Evolutionary conservation across 2,113 vertebrate species (phyloP), one percentile per base, ranked within the genome.

Genomic region (Oncorhynchus mykiss): DNA sequence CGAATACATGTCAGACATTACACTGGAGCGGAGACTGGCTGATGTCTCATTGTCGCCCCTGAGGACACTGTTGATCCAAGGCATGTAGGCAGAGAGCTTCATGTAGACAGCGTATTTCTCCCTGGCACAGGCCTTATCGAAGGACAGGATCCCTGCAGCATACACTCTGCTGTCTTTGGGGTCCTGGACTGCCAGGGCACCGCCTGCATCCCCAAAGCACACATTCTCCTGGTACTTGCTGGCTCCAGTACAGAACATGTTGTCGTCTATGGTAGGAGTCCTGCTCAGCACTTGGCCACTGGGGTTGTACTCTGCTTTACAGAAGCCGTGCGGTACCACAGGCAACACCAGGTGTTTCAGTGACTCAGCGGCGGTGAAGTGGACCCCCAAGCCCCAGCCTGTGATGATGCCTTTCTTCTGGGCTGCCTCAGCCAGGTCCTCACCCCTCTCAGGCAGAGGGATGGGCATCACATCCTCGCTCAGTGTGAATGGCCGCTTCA

Each of bases 131-230:
- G 82, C 79, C 82, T 93, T 94, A 77, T 95, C 93, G 0, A 87
- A 91, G 71, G 93, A 94, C 70, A 96, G 89, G 79, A 95, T 93
- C 5, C 94, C 94, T 0, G 88, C 93, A 0, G 83, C 92, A 0
- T 94, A 95, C 83, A 93, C 89, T 1, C 82, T 83, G 9, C 86
- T 45, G 0, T 90, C 85, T 0, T 78, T 22, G 2, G 64, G 2
- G 27, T 94, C 93, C 0, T 49, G 88, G 20, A 95, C 39, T 0
- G 78, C 93, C 0, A 96, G 92, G 76, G 94, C 93, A 0, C 92
- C 88, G 0, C 95, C 95, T 0, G 95, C 92, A 0, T 95, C 95
- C 0, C 95, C 94, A 0, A 79, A 91, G 81, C 95, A 96, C 0
- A 93, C 91, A 3, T 95, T 93, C 31, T 93, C 91, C 11, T 75